These are phyloP conservation scores for Sciurus vulgaris DNA, from an alignment of 2,797 vertebrate genomes.

Conservation along the genomic window DNA sequence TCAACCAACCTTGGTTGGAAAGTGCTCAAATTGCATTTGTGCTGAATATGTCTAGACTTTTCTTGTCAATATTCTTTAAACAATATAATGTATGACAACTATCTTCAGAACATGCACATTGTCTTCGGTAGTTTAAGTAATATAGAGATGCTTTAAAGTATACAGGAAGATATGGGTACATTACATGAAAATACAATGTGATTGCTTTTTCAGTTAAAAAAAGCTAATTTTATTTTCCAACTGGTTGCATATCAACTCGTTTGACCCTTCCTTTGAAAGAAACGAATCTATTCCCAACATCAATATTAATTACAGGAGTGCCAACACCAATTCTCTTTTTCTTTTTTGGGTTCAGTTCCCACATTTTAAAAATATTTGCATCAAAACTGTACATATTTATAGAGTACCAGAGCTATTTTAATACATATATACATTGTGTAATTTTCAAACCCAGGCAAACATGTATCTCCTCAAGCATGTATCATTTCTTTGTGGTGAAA, in stretches of 20 bases:
- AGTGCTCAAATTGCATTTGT: not conserved
- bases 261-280: not conserved
- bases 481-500: not conserved
- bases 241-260: not conserved
- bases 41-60: not conserved
- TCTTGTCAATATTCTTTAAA: not conserved
- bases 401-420: not conserved
- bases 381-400: not conserved
- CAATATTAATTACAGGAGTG: not conserved
- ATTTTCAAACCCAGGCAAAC: not conserved
- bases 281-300: not conserved
- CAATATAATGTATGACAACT: not conserved
- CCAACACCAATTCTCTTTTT: not conserved
- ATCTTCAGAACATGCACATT: not conserved
- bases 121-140: not conserved
- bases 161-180: not conserved
- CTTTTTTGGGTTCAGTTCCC: not conserved
- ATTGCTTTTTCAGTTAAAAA: not conserved
- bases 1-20: not conserved
- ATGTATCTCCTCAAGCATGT: not conserved
- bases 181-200: not conserved
- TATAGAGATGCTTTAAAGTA: not conserved
- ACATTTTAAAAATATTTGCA: constrained; percentile 26
- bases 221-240: constrained; percentile 2
- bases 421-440: not conserved